A percentile compares a stretch with the other conserved stretches of the same genome.
phyloP scores from a whole-genome alignment of 1,140 invertebrate genomes.

The Lithobius niger region DNA sequence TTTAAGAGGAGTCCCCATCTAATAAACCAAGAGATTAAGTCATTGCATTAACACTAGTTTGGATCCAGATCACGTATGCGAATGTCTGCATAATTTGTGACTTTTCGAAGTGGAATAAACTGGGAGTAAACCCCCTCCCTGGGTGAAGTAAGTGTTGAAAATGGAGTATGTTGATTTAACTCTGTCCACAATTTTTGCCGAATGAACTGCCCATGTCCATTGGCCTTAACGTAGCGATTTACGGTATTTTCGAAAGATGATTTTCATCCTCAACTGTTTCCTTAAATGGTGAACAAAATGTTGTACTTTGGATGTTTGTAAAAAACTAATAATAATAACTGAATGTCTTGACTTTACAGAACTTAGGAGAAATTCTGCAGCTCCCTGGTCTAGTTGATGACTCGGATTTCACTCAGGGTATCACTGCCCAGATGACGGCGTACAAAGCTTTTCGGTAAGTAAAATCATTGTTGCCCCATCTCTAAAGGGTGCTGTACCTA shows the following conservation, averaged over 20 bases:
- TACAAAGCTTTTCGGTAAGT: constrained; percentile 45
- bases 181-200: background rate
- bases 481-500: background rate
- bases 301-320: background rate
- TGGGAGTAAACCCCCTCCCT: too few relatives aligned
- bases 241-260: background rate
- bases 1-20: too few relatives aligned
- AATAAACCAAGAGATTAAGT: too few relatives aligned
- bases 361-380: constrained; percentile 62
- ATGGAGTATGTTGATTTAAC: background rate
- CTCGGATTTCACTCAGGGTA: constrained; percentile 52
- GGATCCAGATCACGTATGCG: too few relatives aligned
- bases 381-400: constrained; percentile 64
- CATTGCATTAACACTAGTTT: too few relatives aligned
- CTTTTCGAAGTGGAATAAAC: too few relatives aligned
- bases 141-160: too few relatives aligned
- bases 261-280: background rate
- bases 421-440: constrained; percentile 47
- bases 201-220: background rate
- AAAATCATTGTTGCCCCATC: background rate
- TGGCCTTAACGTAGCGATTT: background rate
- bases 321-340: background rate
- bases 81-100: too few relatives aligned
- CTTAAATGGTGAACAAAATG: background rate
- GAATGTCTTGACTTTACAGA: background rate